These are phyloP conservation scores for Pachypeltis micranthus DNA, from an alignment of 1,140 invertebrate species.

Conservation along the genomic window DNA sequence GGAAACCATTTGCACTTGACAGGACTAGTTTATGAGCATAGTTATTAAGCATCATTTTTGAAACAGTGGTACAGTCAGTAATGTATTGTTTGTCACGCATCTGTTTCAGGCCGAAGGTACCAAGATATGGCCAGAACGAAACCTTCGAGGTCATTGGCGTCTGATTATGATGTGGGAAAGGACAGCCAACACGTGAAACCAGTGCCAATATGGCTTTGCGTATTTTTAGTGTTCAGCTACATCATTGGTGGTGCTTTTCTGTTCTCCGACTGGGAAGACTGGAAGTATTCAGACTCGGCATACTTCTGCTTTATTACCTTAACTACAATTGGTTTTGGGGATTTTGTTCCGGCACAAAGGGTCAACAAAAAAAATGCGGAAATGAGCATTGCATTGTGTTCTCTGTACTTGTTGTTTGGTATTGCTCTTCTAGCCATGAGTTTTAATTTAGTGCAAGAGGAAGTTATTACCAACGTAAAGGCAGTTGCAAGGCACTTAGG, in stretches of 20 bases:
- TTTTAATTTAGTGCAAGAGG: slow-evolving; percentile 92
- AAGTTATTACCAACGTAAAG: slow-evolving; percentile 78
- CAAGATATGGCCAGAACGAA: neutral
- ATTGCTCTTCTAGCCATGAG: slow-evolving; percentile 97
- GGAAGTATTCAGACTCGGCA: slow-evolving; percentile 79
- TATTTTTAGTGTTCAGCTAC: slow-evolving; percentile 77
- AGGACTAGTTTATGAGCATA: too few relatives aligned
- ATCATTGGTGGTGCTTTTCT: slow-evolving; percentile 77
- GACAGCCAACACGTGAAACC: slow-evolving; percentile 43
- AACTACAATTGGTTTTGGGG: slow-evolving; percentile 89
- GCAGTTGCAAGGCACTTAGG: slow-evolving; percentile 67
- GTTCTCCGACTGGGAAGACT: slow-evolving; percentile 76
- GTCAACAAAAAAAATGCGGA: slow-evolving; percentile 49
- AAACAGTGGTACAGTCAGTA: too few relatives aligned
- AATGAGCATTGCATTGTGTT: slow-evolving; percentile 78
- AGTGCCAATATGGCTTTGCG: slow-evolving; percentile 83
- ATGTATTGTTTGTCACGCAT: too few relatives aligned
- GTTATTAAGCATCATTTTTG: too few relatives aligned
- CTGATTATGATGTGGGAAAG: slow-evolving; percentile 27
- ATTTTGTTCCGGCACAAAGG: slow-evolving; percentile 79
- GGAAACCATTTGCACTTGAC: too few relatives aligned
- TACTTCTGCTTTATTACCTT: slow-evolving; percentile 95
- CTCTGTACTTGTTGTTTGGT: slow-evolving; percentile 86
- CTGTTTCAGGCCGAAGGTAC: neutral
- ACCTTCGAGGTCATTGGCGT: slow-evolving; percentile 31